These are phyloP conservation scores for Chrysolina oricalcia DNA, from an alignment of 2,888 invertebrate genomes.

Conservation along the genomic window DNA sequence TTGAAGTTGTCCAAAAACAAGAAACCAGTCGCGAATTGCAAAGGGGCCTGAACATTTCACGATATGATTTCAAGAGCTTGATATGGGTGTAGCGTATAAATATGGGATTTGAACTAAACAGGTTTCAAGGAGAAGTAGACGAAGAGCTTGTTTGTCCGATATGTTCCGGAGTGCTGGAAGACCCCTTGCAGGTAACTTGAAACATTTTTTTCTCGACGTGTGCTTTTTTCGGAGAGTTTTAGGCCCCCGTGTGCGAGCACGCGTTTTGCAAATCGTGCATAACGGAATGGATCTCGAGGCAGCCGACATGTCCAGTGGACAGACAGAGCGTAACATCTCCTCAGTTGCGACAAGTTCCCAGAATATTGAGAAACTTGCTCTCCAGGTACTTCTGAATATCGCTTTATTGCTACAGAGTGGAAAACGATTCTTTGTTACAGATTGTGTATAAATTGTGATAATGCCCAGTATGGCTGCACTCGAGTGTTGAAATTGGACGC, in stretches of 20 bases:
- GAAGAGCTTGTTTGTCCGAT: slow-evolving; percentile 97
- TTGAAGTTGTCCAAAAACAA: slow-evolving; percentile 23
- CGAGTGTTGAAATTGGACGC: slow-evolving; percentile 90
- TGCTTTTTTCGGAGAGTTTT: slow-evolving; percentile 31
- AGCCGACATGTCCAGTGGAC: slow-evolving; percentile 96
- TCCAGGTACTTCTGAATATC: slow-evolving; percentile 77
- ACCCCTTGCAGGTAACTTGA: slow-evolving; percentile 88
- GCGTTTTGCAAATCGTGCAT: slow-evolving; percentile 96
- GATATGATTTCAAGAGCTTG: slow-evolving; percentile 42
- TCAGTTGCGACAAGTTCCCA: slow-evolving; percentile 92
- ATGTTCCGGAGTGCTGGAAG: slow-evolving; percentile 95
- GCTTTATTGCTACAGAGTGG: not conserved
- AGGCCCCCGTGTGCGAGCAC: slow-evolving; percentile 97
- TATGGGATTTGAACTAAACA: slow-evolving; percentile 96
- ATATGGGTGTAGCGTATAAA: slow-evolving; percentile 48
- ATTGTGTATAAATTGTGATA: slow-evolving; percentile 93
- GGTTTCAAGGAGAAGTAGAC: slow-evolving; percentile 96
- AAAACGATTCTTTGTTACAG: slow-evolving; percentile 70
- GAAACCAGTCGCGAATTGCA: slow-evolving; percentile 33
- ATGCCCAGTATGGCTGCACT: slow-evolving; percentile 89
- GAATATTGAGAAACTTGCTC: slow-evolving; percentile 93
- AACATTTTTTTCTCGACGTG: not conserved
- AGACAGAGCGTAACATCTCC: slow-evolving; percentile 91
- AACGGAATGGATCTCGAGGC: slow-evolving; percentile 94
- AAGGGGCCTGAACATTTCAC: slow-evolving; percentile 23